Base-by-base conservation (phyloP, 2,888 invertebrate species). In the Melinaea menophilus region DNA sequence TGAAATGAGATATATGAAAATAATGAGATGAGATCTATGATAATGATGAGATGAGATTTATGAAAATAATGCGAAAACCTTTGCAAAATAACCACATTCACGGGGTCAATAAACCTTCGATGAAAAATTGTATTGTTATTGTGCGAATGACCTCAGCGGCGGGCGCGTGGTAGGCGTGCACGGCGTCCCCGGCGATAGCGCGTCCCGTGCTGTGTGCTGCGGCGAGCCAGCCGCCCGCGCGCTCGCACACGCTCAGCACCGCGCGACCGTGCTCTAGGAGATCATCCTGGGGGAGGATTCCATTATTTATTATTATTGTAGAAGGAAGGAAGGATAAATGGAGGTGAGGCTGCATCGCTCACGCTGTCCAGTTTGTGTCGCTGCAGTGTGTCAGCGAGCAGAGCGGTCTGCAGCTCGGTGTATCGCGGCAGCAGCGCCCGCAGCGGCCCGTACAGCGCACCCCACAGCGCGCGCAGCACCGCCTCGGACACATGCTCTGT, bases 201-300 rank as follows among this genome's bases (percentile, higher is more conserved):
- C 67, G 75, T 0, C 82, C 85, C 2, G 76, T 78, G 35, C 35
- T 64, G 55, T 79, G 73, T 0, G 84, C 84, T 0, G 75, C 56
- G 2, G 69, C 62, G 0, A 88, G 59, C 87, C 87, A 87, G 0
- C 67, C 73, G 3, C 80, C 83, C 54, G 81, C 79, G 0, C 85
- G 76, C 61, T 87, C 86, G 0, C 83, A 77, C 1, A 82, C 63
- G 0, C 78, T 69, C 0, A 83, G 71, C 0, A 88, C 63, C 0
- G 78, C 79, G 60, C 86, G 74, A 0, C 88, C 84, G 35, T 81
- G 74, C 71, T 90, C 90, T 60, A 85, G 70, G 41, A 88, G 79
- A 59, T 89, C 86, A 5, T 84, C 84, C 88, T 89, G 70, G 0
- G 61, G 37, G 7, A 37, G 37, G 37, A 5, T 37, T 5, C 2